phyloP scores from a whole-genome alignment of 2,797 vertebrate genomes.

The Sebastes oblongus region DNA sequence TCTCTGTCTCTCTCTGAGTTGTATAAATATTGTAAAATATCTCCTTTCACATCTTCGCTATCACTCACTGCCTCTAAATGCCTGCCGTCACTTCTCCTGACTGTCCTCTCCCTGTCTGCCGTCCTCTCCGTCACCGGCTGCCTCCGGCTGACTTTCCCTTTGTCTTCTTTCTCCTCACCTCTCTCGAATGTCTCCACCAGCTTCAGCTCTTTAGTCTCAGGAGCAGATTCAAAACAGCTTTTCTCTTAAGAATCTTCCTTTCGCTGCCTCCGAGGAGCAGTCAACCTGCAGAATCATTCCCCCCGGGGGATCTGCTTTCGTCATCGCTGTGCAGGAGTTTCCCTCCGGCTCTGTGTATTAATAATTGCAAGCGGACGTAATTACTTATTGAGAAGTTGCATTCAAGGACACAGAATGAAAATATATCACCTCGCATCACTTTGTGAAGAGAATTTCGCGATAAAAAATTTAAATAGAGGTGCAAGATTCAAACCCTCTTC shows the following conservation, averaged over 20 bases:
- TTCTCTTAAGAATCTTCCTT: conserved; percentile 1
- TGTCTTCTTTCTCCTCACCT: conserved; percentile 1
- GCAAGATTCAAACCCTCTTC: neutral
- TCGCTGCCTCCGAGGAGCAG: neutral
- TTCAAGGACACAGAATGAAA: conserved; percentile 14
- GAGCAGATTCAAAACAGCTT: neutral
- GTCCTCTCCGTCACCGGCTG: conserved; percentile 37
- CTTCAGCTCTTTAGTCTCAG: neutral
- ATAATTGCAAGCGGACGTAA: conserved; percentile 31
- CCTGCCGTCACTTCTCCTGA: conserved; percentile 9
- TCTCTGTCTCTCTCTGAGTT: neutral
- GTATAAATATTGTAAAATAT: conserved; percentile 1
- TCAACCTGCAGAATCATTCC: conserved; percentile 2
- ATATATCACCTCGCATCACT: neutral
- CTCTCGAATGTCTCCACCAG: neutral
- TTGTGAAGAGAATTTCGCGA: neutral
- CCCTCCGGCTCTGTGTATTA: conserved; percentile 44
- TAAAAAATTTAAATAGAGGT: neutral
- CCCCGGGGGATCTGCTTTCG: neutral
- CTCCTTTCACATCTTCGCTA: neutral
- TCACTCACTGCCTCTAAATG: conserved; percentile 20
- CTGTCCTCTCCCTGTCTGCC: conserved; percentile 49
- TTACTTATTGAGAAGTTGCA: conserved; percentile 39
- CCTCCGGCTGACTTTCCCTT: conserved; percentile 5
- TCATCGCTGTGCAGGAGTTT: conserved; percentile 11